phyloP scores from a whole-genome alignment of 2,888 invertebrate species.

The Stenurella melanura region DNA sequence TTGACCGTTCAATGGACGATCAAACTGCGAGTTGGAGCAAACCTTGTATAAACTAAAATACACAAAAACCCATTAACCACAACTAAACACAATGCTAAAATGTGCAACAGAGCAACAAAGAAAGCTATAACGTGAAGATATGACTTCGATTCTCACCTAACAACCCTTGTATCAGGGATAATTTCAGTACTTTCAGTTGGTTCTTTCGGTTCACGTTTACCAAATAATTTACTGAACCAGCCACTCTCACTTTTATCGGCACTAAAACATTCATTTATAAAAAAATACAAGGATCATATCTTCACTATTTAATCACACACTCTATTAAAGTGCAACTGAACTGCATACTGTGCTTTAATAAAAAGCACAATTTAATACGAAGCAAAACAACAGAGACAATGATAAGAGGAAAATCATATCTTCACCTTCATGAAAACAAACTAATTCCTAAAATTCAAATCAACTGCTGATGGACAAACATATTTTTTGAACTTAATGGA shows the following conservation, averaged over 20 bases:
- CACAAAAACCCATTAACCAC: not conserved
- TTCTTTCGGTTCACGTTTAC: conserved; percentile 67
- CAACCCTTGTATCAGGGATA: conserved; percentile 66
- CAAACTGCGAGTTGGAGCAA: too few relatives aligned
- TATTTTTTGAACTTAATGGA: too few relatives aligned
- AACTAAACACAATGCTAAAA: conserved; percentile 13
- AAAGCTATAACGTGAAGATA: conserved; percentile 58
- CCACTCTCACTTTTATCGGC: conserved; percentile 58
- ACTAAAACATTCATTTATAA: conserved; percentile 60
- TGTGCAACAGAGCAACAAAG: conserved; percentile 19
- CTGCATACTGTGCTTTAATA: not conserved
- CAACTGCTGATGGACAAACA: too few relatives aligned
- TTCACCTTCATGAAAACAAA: conserved; percentile 50
- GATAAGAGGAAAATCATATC: conserved; percentile 60
- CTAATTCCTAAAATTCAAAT: not conserved
- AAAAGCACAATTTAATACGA: conserved; percentile 8
- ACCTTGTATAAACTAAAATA: not conserved
- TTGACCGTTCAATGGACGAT: too few relatives aligned
- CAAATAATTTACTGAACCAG: conserved; percentile 81
- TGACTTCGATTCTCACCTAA: conserved; percentile 71
- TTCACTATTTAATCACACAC: conserved; percentile 9
- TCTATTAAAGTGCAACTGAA: not conserved
- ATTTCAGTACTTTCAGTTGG: conserved; percentile 68
- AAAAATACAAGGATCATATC: conserved; percentile 27
- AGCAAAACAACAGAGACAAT: not conserved